Conservation (phyloP, 2,888 invertebrate species). For the Fissipunctia ypsillon region DNA sequence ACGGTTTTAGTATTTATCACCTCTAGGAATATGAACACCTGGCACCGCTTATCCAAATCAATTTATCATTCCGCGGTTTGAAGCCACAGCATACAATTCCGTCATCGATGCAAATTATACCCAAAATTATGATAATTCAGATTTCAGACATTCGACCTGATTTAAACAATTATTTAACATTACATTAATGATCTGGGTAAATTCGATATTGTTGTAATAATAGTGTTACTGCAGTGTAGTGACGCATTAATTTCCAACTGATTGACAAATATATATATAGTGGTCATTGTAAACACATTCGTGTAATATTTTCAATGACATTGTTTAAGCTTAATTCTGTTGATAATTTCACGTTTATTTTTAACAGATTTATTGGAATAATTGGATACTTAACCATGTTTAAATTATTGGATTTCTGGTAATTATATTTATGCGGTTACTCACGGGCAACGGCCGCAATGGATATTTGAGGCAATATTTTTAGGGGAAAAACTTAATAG, state of each 20-base stretch:
- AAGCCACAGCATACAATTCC: conserved; percentile 9
- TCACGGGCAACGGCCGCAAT: not conserved
- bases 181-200: conserved; percentile 23
- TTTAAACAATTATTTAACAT: conserved; percentile 14
- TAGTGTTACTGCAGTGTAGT: conserved; percentile 31
- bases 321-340: conserved; percentile 31
- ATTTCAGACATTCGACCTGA: conserved; percentile 14
- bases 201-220: conserved; percentile 26
- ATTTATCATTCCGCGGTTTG: not conserved
- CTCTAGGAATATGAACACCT: not conserved
- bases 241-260: conserved; percentile 45
- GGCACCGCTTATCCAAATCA: not conserved
- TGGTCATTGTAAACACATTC: conserved; percentile 17
- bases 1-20: not conserved
- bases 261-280: conserved; percentile 46
- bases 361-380: conserved; percentile 33
- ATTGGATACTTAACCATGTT: conserved; percentile 28
- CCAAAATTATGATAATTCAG: conserved; percentile 20
- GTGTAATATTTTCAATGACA: conserved; percentile 20
- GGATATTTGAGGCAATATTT: not conserved
- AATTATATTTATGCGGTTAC: conserved; percentile 9
- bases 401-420: conserved; percentile 3
- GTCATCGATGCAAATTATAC: conserved; percentile 27
- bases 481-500: not conserved
- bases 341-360: conserved; percentile 35